Evolutionary conservation across 2,113 vertebrate species (phyloP).

Genomic region (Vidua macroura): DNA sequence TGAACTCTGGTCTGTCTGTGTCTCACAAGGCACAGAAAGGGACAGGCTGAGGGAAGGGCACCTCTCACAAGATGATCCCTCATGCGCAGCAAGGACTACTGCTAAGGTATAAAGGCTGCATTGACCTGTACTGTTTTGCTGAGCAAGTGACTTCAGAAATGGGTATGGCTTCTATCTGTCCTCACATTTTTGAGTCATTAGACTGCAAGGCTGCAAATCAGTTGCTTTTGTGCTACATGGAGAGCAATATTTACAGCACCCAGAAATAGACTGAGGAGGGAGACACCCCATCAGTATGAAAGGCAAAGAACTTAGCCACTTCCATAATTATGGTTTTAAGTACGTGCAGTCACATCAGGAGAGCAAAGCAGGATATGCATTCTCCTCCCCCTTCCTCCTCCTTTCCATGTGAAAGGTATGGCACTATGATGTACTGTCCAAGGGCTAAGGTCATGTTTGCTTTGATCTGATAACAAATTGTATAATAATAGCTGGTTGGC

Average conservation of each 20-base stretch:
- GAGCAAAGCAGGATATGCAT: not conserved
- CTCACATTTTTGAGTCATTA: slow-evolving; percentile 5
- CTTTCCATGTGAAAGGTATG: not conserved
- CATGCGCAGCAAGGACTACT: not conserved
- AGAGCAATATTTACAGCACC: not conserved
- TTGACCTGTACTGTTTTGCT: not conserved
- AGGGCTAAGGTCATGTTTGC: slow-evolving; percentile 43
- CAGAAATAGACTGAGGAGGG: not conserved
- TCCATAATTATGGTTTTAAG: slow-evolving; percentile 6
- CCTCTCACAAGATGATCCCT: not conserved
- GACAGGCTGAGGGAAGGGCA: not conserved
- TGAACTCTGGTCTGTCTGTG: not conserved
- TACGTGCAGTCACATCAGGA: slow-evolving; percentile 21
- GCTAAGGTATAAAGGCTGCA: not conserved
- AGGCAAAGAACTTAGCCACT: not conserved
- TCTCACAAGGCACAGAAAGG: not conserved
- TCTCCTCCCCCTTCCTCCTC: not conserved
- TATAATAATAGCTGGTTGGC: not conserved
- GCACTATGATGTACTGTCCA: not conserved
- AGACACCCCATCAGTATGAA: not conserved
- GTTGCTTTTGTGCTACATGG: not conserved
- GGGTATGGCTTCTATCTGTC: not conserved
- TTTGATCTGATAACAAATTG: slow-evolving; percentile 43
- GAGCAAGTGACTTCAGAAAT: slow-evolving; percentile 15
- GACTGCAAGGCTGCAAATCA: not conserved